Evolutionary conservation across 2,797 vertebrate species (phyloP), one percentile per base, ranked within the genome.

Genomic region (Micrastur ruficollis): DNA sequence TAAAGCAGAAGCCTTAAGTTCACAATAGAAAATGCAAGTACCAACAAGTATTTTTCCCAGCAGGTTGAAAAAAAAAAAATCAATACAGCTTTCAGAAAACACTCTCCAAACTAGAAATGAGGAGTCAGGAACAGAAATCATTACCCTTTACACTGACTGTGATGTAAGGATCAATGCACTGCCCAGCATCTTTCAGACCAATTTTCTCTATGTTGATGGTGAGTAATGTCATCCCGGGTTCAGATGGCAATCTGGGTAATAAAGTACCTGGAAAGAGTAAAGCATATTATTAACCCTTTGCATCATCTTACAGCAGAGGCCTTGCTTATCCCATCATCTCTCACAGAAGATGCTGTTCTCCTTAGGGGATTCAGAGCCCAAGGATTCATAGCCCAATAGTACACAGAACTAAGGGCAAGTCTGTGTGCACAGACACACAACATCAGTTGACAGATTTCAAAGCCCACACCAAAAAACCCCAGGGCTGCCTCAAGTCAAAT

Each of bases 141-240:
- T 96, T 97, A 99, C 99, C 99, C 98, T 99, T 99, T 25, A 99
- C 98, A 71, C 99, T 99, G 89, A 99, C 98, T 73, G 99, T 99
- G 92, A 99, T 99, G 93, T 99, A 99, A n/a, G 99, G 99, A 83
- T 99, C 99, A 50, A 99, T 99, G 97, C 99, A 99, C 94, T 99
- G 99, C 68, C 99, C 99, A 3, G 99, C 99, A 47, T 99, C 99
- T 97, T 99, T 99, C 98, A 99, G 97, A 66, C 99, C 99, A 62
- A 99, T 99, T 95, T 99, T 99, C 96, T 99, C 99, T 62, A 99
- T 99, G 96, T 98, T 99, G 97, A 99, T 97, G 9, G 99, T 99
- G 36, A 99, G 99, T 42, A 99, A 98, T 0, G 99, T 98, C 99
- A 99, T 99, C 94, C 99, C 99, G 6, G 99, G 99, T 97, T 99